Base-by-base conservation (phyloP, 2,797 vertebrate species). In the Urosaurus nigricauda region DNA sequence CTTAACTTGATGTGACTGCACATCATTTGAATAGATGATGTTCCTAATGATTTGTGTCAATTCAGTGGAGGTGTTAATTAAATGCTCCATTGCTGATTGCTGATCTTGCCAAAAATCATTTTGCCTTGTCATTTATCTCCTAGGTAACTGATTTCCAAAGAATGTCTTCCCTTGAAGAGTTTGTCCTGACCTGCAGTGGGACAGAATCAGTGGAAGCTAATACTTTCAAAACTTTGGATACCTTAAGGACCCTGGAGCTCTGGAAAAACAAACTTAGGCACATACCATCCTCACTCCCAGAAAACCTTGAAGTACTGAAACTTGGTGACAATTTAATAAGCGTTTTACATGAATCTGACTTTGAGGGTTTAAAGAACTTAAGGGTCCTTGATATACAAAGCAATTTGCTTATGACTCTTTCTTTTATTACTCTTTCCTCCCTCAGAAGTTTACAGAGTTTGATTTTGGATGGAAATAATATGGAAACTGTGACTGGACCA, bases 201-300 rank as follows among this genome's bases (percentile, higher is more conserved):
- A 96, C 96, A 47, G 97, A 98, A 94, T 94, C 94, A n/a, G 89
- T 97, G 84, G 97, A 98, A 91, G 94, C 94, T 40, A 96, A 96
- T n/a, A 97, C 96, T 87, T 97, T 98, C 94, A 96, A 96, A 95
- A 86, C 86, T 60, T 91, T 97, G 91, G 95, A 90, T 82, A 91
- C 91, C 70, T 92, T 98, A 91, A 97, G 95, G 91, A 95, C 94
- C 73, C 93, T 97, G 93, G 97, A 98, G 95, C 94, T 98, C 79
- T 97, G 97, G 94, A 98, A 98, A 94, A 98, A 98, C 94, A 97
- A 97, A 80, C 92, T 98, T 79, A 96, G 94, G 65, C 83, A 74
- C 80, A 93, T 98, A 88, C 97, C 97, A 1, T 88, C 77, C 14
- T 93, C 91, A 70, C 97, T 98, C 16, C 97, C 97, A 37, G 74